Evolutionary conservation across 2,113 vertebrate species (phyloP).

Genomic region (Pan troglodytes): DNA sequence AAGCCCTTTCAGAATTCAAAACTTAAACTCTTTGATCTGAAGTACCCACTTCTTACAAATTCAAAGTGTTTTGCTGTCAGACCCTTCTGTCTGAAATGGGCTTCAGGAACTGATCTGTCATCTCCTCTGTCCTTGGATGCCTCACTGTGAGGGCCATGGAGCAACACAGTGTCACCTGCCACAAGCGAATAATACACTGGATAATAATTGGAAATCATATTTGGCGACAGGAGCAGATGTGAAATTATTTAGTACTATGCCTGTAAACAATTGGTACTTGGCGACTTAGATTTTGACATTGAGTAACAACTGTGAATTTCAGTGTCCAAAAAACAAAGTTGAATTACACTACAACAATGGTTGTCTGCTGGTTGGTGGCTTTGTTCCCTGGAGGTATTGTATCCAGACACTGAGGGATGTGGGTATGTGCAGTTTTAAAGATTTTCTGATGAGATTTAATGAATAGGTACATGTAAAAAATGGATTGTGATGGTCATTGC

Average conservation of each 20-base stretch:
- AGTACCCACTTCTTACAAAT: not conserved
- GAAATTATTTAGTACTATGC: not conserved
- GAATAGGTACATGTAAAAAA: not conserved
- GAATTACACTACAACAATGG: not conserved
- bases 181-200: not conserved
- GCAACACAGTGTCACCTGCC: not conserved
- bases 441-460: not conserved
- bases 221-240: not conserved
- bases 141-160: accelerated
- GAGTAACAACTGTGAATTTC: not conserved
- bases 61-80: not conserved
- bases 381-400: not conserved
- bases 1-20: not conserved
- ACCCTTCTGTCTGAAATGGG: not conserved
- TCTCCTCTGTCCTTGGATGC: not conserved
- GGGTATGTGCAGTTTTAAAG: not conserved
- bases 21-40: not conserved
- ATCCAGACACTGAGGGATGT: not conserved
- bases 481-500: not conserved
- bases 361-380: not conserved
- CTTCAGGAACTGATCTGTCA: not conserved
- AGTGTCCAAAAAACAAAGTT: not conserved
- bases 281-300: not conserved
- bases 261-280: not conserved
- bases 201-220: accelerated